A percentile compares a stretch with the other conserved stretches of the same genome.
Conservation (phyloP, 2,888 invertebrate genomes). For the Nineta flava region DNA sequence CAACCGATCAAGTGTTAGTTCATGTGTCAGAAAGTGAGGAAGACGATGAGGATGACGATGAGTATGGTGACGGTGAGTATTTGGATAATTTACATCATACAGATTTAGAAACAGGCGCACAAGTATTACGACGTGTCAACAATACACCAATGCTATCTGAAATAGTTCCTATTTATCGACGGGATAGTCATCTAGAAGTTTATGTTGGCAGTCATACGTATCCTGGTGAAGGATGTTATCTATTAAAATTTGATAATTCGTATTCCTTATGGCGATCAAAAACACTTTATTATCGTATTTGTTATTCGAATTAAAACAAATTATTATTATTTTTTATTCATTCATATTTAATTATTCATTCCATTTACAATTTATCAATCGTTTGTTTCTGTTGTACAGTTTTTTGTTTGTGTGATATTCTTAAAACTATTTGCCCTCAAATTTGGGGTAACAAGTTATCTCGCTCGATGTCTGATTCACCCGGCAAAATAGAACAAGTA, state of each 20-base stretch:
- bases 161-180: slow-evolving; percentile 85
- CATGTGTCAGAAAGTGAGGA: slow-evolving; percentile 94
- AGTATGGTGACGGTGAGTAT: slow-evolving; percentile 34
- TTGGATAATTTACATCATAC: slow-evolving; percentile 11
- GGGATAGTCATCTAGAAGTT: slow-evolving; percentile 93
- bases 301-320: slow-evolving; percentile 61
- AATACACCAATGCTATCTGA: slow-evolving; percentile 53
- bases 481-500: no score
- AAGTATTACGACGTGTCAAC: slow-evolving; percentile 9
- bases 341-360: neutral
- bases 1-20: slow-evolving; percentile 73
- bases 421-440: no score
- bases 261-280: slow-evolving; percentile 99
- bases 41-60: slow-evolving; percentile 61
- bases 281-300: slow-evolving; percentile 96
- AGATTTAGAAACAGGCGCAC: slow-evolving; percentile 45
- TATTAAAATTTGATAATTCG: slow-evolving; percentile 98
- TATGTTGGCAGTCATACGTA: slow-evolving; percentile 96
- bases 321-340: neutral
- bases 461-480: no score
- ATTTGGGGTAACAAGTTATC: no score
- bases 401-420: neutral
- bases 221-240: slow-evolving; percentile 93
- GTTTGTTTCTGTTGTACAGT: neutral
- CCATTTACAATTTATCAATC: neutral